Conservation (phyloP, 1,140 invertebrate species). For the Trichonephila inaurata region DNA sequence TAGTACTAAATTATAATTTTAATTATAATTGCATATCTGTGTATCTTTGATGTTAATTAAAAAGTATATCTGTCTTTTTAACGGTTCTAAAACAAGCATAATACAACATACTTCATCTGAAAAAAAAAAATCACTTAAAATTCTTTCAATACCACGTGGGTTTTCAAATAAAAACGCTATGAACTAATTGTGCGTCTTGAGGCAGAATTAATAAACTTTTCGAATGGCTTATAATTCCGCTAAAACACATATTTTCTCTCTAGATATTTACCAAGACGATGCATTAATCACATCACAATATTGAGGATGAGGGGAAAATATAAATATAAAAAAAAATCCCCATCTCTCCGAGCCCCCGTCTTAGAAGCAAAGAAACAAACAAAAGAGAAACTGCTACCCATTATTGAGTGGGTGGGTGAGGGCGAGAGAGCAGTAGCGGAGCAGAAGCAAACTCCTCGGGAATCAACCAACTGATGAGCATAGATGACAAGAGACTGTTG, state of each 20-base stretch:
- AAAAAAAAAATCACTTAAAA: too few relatives aligned
- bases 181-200: too few relatives aligned
- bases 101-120: too few relatives aligned
- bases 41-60: too few relatives aligned
- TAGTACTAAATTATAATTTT: too few relatives aligned
- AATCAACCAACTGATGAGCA: conserved; percentile 74
- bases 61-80: too few relatives aligned
- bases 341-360: not conserved
- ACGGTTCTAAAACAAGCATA: too few relatives aligned
- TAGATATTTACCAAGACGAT: not conserved
- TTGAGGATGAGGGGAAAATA: conserved; percentile 36
- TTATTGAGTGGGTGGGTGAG: conserved; percentile 25
- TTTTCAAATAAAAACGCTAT: too few relatives aligned
- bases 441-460: not conserved
- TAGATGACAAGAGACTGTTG: conserved; percentile 69
- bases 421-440: not conserved
- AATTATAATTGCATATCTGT: too few relatives aligned
- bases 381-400: not conserved
- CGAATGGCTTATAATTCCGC: too few relatives aligned
- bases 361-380: conserved; percentile 18
- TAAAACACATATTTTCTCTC: not conserved
- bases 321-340: conserved; percentile 6
- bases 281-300: conserved; percentile 64
- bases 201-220: too few relatives aligned
- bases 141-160: too few relatives aligned